Percentiles rank a stretch among this genome's conserved stretches.
These are phyloP conservation scores for Odontomachus brunneus DNA, from an alignment of 1,140 invertebrate genomes.

Conservation along the genomic window DNA sequence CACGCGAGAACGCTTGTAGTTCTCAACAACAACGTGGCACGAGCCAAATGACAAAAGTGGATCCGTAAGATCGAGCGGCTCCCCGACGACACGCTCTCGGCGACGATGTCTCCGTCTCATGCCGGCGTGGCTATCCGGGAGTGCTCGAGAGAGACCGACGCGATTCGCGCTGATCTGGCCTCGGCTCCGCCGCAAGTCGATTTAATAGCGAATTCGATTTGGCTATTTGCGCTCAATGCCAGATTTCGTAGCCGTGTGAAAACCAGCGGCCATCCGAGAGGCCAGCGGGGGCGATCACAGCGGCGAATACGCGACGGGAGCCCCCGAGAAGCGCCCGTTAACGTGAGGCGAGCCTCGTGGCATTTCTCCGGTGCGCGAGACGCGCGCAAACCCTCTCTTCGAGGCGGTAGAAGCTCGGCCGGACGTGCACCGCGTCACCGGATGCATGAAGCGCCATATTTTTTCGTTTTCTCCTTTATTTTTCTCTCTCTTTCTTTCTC, in stretches of 20 bases:
- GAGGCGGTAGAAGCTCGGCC: constrained; percentile 30
- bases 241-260: background rate
- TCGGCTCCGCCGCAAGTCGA: background rate
- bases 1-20: background rate
- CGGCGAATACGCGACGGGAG: constrained; percentile 9
- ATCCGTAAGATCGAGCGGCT: background rate
- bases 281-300: background rate
- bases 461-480: constrained; percentile 48
- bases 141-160: constrained; percentile 2
- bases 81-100: too few species aligned
- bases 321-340: background rate
- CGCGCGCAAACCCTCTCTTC: background rate
- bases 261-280: background rate
- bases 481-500: constrained; percentile 61
- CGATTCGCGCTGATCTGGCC: constrained; percentile 23
- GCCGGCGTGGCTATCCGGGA: background rate
- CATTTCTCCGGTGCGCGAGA: background rate
- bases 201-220: constrained; percentile 36
- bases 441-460: constrained; percentile 51
- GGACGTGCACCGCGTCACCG: constrained; percentile 62
- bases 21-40: constrained; percentile 21
- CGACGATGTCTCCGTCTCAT: background rate
- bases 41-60: constrained; percentile 30
- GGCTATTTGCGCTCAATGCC: background rate
- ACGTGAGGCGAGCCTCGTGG: background rate